Evolutionary conservation across 2,797 vertebrate genomes (phyloP).

Genomic region (Simalia tracyae): DNA sequence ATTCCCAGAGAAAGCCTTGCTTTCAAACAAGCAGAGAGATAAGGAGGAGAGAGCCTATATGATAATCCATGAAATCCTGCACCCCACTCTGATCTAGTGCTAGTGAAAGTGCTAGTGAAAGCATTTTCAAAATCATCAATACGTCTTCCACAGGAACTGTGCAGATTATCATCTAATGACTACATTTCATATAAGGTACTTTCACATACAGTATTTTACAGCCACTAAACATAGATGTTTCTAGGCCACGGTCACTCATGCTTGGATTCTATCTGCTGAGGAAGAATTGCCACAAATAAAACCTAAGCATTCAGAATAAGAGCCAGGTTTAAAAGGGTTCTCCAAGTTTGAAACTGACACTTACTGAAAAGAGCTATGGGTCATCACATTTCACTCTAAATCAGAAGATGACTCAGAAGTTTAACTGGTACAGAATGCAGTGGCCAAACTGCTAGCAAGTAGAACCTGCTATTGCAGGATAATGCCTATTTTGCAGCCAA

Average conservation of each 20-base stretch:
- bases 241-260: background rate
- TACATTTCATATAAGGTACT: background rate
- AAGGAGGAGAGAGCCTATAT: background rate
- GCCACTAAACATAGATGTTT: background rate
- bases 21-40: background rate
- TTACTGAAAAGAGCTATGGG: background rate
- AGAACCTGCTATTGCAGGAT: no score
- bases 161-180: background rate
- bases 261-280: background rate
- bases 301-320: background rate
- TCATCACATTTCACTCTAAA: background rate
- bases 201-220: background rate
- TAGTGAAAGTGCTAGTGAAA: background rate
- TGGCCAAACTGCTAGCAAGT: no score
- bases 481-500: no score
- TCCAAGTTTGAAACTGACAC: background rate
- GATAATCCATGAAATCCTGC: background rate
- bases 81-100: background rate
- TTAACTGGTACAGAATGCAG: no score
- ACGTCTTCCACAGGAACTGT: background rate
- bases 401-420: background rate
- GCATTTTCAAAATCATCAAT: background rate
- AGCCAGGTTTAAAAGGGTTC: background rate
- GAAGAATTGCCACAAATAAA: no score
- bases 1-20: background rate